Base-by-base conservation (phyloP, 35 echinoderm and acorn worm species). In the Lytechinus variegatus region DNA sequence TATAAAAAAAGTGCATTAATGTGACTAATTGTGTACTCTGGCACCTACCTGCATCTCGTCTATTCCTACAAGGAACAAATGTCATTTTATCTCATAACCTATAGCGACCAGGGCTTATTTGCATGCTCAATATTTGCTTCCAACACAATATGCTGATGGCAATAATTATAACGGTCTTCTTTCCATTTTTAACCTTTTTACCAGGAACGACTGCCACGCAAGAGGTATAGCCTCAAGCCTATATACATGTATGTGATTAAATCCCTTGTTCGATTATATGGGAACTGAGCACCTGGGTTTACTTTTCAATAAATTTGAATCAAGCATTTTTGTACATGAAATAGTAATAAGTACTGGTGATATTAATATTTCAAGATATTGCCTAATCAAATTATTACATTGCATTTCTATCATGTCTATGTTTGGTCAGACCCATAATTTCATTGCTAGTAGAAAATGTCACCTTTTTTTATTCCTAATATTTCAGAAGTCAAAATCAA, bases 21-120 rank as follows among this genome's bases (percentile, higher is more conserved):
- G 66, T 79, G 66, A 79, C 66, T 79, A 79, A 79, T 79, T 79
- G 66, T 79, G 66, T 79, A 79, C 66, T 79, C 66, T 79, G 66
- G 66, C 19, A 7, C n/a, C 66, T n/a, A 79, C 66, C 66, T 79
- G 14, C 66, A 21, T 79, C 66, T 24, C 66, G 14, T 79, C 66
- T 3, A n/a, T 24, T 79, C n/a, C n/a, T 24, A 79, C 33, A 0
- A 44, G 33, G 33, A 44, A 79, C 19, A 24, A 79, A 79, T 79
- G n/a, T 79, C 66, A 79, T 24, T 24, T 79, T 79, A 79, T 79
- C 66, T n/a, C 66, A 79, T 79, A 16, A 79, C 66, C 66, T 79
- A 79, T 79, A 79, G 66, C 66, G n/a, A 79, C 66, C 66, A 79
- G 4, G 16, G 21, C 19, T n/a, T 79, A 79, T 79, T 79, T 79